Percentiles rank a stretch among this genome's conserved stretches.
Conservation (phyloP, 2,888 invertebrate species). For the Amphipoea oculea region DNA sequence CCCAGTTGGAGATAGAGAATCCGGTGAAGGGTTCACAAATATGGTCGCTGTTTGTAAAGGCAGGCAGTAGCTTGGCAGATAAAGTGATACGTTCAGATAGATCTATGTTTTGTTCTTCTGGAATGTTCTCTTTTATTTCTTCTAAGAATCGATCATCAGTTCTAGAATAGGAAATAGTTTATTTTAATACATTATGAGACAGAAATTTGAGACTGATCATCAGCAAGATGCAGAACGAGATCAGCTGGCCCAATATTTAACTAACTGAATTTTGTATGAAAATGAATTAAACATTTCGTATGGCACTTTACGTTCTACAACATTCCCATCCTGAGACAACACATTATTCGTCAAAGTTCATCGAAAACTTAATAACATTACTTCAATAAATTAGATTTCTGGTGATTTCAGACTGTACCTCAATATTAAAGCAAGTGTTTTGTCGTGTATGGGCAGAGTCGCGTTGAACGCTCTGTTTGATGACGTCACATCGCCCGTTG, state of each 20-base stretch:
- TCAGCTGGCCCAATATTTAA: not conserved
- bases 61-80: conserved; percentile 75
- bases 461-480: conserved; percentile 91
- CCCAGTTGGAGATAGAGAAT: conserved; percentile 92
- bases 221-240: not conserved
- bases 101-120: conserved; percentile 76
- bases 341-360: not conserved
- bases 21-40: conserved; percentile 91
- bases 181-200: not conserved
- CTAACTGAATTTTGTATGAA: not conserved
- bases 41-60: conserved; percentile 78
- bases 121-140: conserved; percentile 79
- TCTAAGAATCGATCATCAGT: conserved; percentile 84
- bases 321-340: not conserved
- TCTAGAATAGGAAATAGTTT: conserved; percentile 68
- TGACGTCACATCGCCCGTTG: conserved; percentile 91
- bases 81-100: conserved; percentile 75
- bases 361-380: not conserved
- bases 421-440: conserved; percentile 82
- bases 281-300: not conserved
- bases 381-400: not conserved
- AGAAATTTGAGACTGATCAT: not conserved
- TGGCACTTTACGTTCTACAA: no score
- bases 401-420: conserved; percentile 73
- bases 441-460: conserved; percentile 88